Evolutionary conservation across 2,113 vertebrate genomes (phyloP), one percentile per base, ranked within the genome.

Genomic region (Bujurquina vittata): DNA sequence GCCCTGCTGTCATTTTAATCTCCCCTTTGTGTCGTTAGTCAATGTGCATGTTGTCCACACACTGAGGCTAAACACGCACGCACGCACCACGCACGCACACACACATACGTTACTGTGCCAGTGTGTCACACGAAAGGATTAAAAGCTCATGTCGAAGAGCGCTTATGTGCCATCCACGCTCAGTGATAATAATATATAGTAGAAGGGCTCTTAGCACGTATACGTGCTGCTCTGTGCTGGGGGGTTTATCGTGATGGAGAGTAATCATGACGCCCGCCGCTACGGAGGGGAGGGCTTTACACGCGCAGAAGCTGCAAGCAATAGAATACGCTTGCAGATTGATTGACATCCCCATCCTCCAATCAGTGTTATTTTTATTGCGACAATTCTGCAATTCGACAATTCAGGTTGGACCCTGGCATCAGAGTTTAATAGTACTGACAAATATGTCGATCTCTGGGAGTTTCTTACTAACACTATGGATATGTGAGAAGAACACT

Each of bases 51-150:
- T 29, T 2, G 31, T 43, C 20, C 52, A 20, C 18, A 18, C 79
- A 37, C 17, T 57, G 37, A 52, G 4, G 7, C 31, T 20, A 33
- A n/a, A 33, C 6, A 40, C 20, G 17, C 67, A 40, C 46, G 46
- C 72, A 56, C 75, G 35, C 79, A 54, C 54, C 72, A 56, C 75
- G 35, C 79, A 54, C 54, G 56, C 54, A 81, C 57, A 60, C 49
- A 59, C 31, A 22, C 67, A 88, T 55, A 88, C 75, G 33, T 82
- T 83, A 86, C 33, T 91, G 83, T 89, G 87, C 85, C 80, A 87
- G 80, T 86, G 83, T 92, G 89, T 86, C 87, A 83, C 85, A 82
- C 85, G 77, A 83, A 75, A 60, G 46, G 84, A 90, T 91, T 92
- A 92, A 82, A 82, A 78, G 61, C 78, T 87, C 75, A 76, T 81